Conservation (phyloP, 92 coral and sea anemone species). For the Chrysogorgia sp. region DNA sequence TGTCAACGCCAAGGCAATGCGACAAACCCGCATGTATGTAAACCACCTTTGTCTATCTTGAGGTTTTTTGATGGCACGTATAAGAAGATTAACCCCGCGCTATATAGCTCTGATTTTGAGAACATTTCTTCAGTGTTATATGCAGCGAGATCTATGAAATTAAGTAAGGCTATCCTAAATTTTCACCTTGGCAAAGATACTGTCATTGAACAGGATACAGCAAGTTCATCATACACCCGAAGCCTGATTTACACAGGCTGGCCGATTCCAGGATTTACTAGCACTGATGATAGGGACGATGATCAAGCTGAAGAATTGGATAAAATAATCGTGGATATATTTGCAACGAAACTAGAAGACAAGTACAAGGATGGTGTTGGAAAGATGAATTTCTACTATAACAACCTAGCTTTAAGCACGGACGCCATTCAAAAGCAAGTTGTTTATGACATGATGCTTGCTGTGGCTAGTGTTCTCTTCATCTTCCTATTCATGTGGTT, state of each 20-base stretch:
- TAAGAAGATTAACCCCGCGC: slow-evolving; percentile 17
- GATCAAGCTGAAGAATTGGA: slow-evolving; percentile 61
- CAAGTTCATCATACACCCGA: slow-evolving; percentile 51
- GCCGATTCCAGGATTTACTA: slow-evolving; percentile 59
- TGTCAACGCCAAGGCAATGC: slow-evolving; percentile 49
- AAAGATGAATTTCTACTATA: slow-evolving; percentile 59
- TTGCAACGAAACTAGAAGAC: slow-evolving; percentile 45
- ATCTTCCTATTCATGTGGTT: slow-evolving; percentile 73
- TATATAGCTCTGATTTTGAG: slow-evolving; percentile 63
- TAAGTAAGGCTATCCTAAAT: slow-evolving; percentile 44
- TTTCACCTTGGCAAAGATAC: slow-evolving; percentile 71
- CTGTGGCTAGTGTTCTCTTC: slow-evolving; percentile 65
- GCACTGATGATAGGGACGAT: slow-evolving; percentile 55
- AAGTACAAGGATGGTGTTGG: slow-evolving; percentile 66
- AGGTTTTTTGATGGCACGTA: slow-evolving; percentile 77
- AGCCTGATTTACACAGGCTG: slow-evolving; percentile 61
- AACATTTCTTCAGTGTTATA: slow-evolving; percentile 60
- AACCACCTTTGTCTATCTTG: slow-evolving; percentile 61
- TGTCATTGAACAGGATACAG: slow-evolving; percentile 33
- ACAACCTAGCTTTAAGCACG: slow-evolving; percentile 54
- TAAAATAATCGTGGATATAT: slow-evolving; percentile 51
- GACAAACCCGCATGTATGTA: slow-evolving; percentile 32
- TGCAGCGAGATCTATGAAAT: slow-evolving; percentile 45
- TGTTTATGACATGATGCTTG: slow-evolving; percentile 69
- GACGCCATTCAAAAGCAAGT: slow-evolving; percentile 65